A percentile compares a stretch with the other conserved stretches of the same genome.
Conservation (phyloP, 30 jellyfish, hydroid and myxozoan genomes). For the Cassiopea andromeda region DNA sequence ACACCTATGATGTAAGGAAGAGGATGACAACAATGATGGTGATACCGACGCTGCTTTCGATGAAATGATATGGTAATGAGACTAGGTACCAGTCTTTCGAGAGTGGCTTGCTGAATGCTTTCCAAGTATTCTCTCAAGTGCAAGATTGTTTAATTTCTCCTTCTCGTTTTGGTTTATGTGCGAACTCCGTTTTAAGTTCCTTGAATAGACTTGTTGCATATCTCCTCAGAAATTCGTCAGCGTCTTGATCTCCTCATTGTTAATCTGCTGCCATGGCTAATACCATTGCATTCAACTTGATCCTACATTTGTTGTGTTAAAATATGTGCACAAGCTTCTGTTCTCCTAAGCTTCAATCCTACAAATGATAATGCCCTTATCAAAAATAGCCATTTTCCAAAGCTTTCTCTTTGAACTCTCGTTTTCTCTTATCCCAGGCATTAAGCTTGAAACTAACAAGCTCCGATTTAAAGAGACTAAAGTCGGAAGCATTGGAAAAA, state of each 20-base stretch:
- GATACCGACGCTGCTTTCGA: background rate
- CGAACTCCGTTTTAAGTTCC: background rate
- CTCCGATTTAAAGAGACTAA: conserved; percentile 46
- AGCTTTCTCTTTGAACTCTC: background rate
- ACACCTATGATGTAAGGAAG: too few relatives aligned
- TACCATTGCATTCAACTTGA: too few relatives aligned
- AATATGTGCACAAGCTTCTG: too few relatives aligned
- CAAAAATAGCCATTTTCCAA: too few relatives aligned
- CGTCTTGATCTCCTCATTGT: too few relatives aligned
- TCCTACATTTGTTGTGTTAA: too few relatives aligned
- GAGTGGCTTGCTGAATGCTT: background rate
- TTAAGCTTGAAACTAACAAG: conserved; percentile 39
- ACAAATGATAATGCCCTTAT: too few relatives aligned
- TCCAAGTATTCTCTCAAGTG: background rate
- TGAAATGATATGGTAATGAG: background rate
- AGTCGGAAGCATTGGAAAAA: conserved; percentile 28
- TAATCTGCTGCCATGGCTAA: too few relatives aligned
- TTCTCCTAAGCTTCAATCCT: too few relatives aligned
- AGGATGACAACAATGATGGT: background rate
- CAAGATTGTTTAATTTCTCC: background rate
- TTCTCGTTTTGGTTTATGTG: background rate
- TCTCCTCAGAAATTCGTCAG: too few relatives aligned
- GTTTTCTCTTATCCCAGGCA: conserved; percentile 12
- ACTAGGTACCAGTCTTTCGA: background rate
- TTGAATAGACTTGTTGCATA: too few relatives aligned